Evolutionary conservation across 2,888 invertebrate species (phyloP).

Genomic region (Zhuqinia jingwanae): DNA sequence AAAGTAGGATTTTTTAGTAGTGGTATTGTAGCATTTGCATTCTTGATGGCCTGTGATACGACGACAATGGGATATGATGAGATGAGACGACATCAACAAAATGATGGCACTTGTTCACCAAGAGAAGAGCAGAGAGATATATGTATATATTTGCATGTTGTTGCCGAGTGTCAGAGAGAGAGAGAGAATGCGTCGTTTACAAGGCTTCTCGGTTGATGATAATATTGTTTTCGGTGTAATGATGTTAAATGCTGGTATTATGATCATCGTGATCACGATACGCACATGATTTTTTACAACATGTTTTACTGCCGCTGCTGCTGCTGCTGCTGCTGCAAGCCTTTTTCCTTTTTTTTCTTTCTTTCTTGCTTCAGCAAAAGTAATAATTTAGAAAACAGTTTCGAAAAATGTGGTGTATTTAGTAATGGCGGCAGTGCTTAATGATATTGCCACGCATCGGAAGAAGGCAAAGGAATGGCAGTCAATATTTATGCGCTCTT

Average conservation of each 20-base stretch:
- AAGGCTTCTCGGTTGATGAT: slow-evolving; percentile 12
- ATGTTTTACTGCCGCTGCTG: background rate
- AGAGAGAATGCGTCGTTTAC: background rate
- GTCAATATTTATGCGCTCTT: background rate
- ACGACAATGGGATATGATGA: background rate
- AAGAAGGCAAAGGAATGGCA: background rate
- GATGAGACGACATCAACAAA: slow-evolving; percentile 50
- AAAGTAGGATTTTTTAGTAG: slow-evolving; percentile 55
- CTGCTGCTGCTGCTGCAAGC: background rate
- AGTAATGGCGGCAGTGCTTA: too few species aligned
- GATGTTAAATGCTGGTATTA: background rate
- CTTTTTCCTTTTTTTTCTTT: background rate
- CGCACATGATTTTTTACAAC: slow-evolving; percentile 28
- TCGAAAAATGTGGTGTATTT: too few species aligned
- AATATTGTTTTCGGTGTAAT: slow-evolving; percentile 1
- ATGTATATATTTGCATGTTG: slow-evolving; percentile 36
- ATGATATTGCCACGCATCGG: too few species aligned
- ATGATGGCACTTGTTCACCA: slow-evolving; percentile 50
- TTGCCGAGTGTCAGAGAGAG: slow-evolving; percentile 18
- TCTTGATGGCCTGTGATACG: slow-evolving; percentile 31
- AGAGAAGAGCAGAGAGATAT: background rate
- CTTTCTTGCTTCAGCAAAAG: too few species aligned
- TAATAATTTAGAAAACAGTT: too few species aligned
- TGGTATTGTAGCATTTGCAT: slow-evolving; percentile 43
- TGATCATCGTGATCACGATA: slow-evolving; percentile 28